Conservation (phyloP, 2,113 vertebrate species). For the Dasyornis broadbenti region DNA sequence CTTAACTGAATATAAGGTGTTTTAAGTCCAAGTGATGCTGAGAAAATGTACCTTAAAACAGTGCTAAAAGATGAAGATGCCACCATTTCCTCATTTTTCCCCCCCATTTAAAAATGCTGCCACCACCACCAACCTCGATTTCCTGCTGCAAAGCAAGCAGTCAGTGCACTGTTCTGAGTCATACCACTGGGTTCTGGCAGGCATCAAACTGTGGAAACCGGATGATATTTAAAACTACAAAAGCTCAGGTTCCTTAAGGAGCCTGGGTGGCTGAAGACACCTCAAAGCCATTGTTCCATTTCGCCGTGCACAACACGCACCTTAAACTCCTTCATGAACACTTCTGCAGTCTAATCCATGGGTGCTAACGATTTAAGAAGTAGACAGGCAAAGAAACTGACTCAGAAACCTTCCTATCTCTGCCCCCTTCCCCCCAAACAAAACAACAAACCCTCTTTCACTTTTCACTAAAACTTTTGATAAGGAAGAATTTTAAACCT, state of each 20-base stretch:
- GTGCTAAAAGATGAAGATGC: neutral
- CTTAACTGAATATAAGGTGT: neutral
- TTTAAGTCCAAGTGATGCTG: neutral
- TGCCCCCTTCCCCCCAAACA: neutral
- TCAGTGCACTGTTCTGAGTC: neutral
- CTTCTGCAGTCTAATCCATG: neutral
- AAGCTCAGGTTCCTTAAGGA: neutral
- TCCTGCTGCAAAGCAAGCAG: neutral
- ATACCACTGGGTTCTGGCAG: neutral
- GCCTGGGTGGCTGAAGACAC: neutral
- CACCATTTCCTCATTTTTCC: neutral
- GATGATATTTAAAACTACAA: neutral
- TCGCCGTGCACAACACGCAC: neutral
- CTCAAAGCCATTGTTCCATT: neutral
- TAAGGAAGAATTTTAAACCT: neutral
- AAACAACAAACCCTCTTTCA: neutral
- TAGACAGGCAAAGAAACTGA: neutral
- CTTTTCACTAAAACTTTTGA: neutral
- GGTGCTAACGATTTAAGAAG: neutral
- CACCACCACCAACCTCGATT: neutral
- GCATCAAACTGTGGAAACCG: neutral
- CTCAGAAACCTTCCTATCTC: neutral
- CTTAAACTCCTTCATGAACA: neutral
- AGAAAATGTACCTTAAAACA: neutral
- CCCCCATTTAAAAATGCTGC: neutral